A percentile compares a stretch with the other conserved stretches of the same genome.
phyloP scores from a whole-genome alignment of 1,140 invertebrate species.

The Choristoneura fumiferana region DNA sequence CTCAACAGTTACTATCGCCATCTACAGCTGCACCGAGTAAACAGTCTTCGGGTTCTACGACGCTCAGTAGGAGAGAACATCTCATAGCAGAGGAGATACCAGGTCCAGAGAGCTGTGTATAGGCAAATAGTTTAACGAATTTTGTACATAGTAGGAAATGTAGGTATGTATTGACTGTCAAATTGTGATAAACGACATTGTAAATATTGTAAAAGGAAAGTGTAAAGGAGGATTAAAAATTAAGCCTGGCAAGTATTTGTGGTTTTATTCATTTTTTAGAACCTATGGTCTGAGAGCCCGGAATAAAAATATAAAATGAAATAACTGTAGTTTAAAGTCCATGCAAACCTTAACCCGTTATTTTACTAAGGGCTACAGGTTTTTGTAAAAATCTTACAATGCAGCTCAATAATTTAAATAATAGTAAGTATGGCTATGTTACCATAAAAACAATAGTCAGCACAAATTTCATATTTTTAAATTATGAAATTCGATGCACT shows the following conservation, averaged over 20 bases:
- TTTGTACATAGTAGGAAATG: conserved; percentile 16
- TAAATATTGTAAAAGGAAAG: conserved; percentile 19
- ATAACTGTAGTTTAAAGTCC: too few species aligned
- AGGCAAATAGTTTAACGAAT: conserved; percentile 26
- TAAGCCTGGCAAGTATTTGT: not conserved
- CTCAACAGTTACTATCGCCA: conserved; percentile 51
- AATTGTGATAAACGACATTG: conserved; percentile 22
- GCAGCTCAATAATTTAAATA: too few species aligned
- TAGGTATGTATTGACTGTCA: conserved; percentile 22
- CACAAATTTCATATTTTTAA: too few species aligned
- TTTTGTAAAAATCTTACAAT: too few species aligned
- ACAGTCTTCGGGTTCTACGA: conserved; percentile 43
- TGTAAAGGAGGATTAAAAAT: conserved; percentile 10
- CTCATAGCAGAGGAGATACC: conserved; percentile 71
- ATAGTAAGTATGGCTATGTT: too few species aligned
- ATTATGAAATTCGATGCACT: too few species aligned
- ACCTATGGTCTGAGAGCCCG: too few species aligned
- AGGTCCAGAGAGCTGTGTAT: conserved; percentile 74
- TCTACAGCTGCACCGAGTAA: conserved; percentile 45
- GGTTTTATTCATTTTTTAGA: not conserved
- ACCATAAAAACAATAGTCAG: too few species aligned
- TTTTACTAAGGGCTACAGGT: too few species aligned
- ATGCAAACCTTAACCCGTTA: too few species aligned
- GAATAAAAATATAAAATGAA: too few species aligned
- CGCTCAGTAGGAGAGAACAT: conserved; percentile 67